phyloP scores from a whole-genome alignment of 2,888 invertebrate species.

The Folsomia manolachei region DNA sequence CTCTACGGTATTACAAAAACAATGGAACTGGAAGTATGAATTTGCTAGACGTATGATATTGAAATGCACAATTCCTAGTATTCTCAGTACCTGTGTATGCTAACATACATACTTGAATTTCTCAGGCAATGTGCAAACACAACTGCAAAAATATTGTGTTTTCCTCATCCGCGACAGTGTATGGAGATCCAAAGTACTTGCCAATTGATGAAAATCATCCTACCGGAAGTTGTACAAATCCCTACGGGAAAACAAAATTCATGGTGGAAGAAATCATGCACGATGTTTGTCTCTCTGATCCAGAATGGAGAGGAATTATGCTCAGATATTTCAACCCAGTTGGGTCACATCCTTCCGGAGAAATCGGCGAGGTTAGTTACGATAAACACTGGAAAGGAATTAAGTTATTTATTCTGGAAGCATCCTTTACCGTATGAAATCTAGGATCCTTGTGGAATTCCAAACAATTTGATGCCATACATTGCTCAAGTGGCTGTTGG shows the following conservation, averaged over 20 bases:
- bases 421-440: too few species aligned
- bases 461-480: constrained; percentile 93
- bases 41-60: constrained; percentile 68
- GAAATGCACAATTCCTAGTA: not conserved
- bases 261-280: constrained; percentile 91
- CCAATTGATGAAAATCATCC: constrained; percentile 82
- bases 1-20: constrained; percentile 82
- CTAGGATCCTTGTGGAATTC: constrained; percentile 75
- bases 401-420: not conserved
- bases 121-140: constrained; percentile 72
- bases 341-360: constrained; percentile 84
- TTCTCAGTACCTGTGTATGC: too few species aligned
- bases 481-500: constrained; percentile 90
- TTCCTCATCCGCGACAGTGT: constrained; percentile 90
- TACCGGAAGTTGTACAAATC: constrained; percentile 80
- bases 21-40: constrained; percentile 83
- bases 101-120: not conserved
- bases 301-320: constrained; percentile 73
- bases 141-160: constrained; percentile 76
- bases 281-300: constrained; percentile 75
- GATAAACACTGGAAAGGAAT: constrained; percentile 58
- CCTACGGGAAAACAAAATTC: constrained; percentile 90
- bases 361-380: constrained; percentile 89
- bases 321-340: constrained; percentile 95
- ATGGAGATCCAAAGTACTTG: constrained; percentile 78